These are phyloP conservation scores for Ennomos fuscantarius DNA, from an alignment of 2,888 invertebrate genomes.

Conservation along the genomic window DNA sequence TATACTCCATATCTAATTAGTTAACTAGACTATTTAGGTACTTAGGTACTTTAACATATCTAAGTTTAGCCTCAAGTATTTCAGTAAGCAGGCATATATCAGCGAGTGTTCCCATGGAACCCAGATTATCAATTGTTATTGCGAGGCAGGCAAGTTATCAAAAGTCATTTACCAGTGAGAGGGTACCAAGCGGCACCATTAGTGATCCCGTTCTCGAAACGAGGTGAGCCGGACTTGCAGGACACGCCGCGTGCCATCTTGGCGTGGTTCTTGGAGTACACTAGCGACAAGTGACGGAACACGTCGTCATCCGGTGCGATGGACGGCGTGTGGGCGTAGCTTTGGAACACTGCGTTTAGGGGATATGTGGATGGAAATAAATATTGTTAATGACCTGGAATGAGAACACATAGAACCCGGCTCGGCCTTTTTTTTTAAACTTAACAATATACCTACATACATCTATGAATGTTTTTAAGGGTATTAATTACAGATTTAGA, in stretches of 20 bases:
- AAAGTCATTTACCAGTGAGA: conserved; percentile 85
- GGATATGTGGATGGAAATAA: conserved; percentile 79
- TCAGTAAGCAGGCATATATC: no score
- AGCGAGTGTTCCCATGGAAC: no score
- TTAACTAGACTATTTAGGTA: no score
- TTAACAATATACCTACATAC: no score
- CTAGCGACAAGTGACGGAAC: conserved; percentile 92
- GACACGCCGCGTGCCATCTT: conserved; percentile 95
- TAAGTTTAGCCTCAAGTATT: no score
- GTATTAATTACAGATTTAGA: no score
- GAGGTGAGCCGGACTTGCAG: conserved; percentile 89
- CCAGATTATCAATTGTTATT: neutral
- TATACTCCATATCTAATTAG: no score
- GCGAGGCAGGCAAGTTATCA: neutral
- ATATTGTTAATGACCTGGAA: conserved; percentile 20
- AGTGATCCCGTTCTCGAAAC: conserved; percentile 95
- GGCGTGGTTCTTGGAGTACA: conserved; percentile 94
- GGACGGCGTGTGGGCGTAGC: conserved; percentile 92
- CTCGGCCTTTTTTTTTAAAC: no score
- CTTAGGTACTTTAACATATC: no score
- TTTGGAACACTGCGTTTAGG: conserved; percentile 93
- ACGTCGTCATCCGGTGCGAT: conserved; percentile 97
- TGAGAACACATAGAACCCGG: neutral
- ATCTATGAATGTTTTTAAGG: no score
- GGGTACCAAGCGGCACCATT: conserved; percentile 98